Evolutionary conservation across 2,113 vertebrate genomes (phyloP).

Genomic region (Rhynchopsitta pachyrhyncha): DNA sequence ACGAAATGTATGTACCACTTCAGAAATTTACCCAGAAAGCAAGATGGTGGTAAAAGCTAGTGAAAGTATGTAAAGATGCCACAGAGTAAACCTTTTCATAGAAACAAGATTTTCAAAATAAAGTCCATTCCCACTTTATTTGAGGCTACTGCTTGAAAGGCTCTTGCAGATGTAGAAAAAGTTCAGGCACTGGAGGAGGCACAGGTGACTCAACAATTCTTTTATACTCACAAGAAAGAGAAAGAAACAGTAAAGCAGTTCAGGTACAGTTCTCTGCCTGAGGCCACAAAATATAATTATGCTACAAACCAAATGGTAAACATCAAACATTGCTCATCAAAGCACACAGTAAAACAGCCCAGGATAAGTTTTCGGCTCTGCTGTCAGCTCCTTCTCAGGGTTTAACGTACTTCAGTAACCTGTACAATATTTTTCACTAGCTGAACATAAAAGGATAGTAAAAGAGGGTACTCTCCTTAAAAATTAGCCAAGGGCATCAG

Average conservation of each 20-base stretch:
- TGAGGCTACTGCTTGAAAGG: neutral
- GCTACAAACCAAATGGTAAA: neutral
- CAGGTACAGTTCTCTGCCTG: neutral
- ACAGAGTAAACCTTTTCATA: neutral
- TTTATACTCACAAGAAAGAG: neutral
- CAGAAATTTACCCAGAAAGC: neutral
- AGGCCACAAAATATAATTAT: neutral
- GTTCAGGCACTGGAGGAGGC: neutral
- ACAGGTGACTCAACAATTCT: neutral
- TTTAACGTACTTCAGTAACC: neutral
- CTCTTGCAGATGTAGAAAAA: neutral
- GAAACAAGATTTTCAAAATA: neutral
- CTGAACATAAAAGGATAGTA: neutral
- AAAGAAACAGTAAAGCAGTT: neutral
- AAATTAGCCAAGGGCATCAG: neutral
- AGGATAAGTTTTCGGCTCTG: neutral
- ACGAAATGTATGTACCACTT: neutral
- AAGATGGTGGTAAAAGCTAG: neutral
- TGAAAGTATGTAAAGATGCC: neutral
- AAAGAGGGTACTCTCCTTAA: neutral
- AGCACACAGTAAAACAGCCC: neutral
- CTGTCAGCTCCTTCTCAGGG: neutral
- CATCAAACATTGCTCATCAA: neutral
- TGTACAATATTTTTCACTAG: neutral
- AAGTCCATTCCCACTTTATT: neutral